Conservation (phyloP, 2,113 vertebrate species). For the Myotis brandtii region DNA sequence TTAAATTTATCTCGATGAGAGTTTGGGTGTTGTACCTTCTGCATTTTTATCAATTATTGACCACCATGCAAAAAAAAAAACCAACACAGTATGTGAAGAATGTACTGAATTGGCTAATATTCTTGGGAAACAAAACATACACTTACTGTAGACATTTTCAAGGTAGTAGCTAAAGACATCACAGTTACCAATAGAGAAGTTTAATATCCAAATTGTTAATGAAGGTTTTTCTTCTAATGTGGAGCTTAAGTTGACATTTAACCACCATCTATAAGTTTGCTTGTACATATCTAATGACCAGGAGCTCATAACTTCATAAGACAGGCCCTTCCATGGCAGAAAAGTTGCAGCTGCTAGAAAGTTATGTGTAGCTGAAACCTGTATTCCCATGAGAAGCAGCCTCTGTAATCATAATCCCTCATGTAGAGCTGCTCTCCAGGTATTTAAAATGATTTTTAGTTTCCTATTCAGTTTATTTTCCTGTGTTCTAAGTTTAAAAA, state of each 20-base stretch:
- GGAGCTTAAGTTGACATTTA: background rate
- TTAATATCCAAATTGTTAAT: background rate
- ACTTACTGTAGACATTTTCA: background rate
- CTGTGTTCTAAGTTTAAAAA: background rate
- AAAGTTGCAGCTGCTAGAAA: background rate
- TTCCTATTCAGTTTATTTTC: background rate
- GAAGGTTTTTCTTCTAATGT: background rate
- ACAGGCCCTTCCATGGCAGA: background rate
- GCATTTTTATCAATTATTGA: slow-evolving; percentile 40
- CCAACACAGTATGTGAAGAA: background rate
- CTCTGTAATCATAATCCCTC: background rate
- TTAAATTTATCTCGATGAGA: slow-evolving; percentile 32
- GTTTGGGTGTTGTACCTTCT: background rate
- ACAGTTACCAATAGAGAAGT: background rate
- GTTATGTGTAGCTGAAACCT: background rate
- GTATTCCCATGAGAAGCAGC: background rate
- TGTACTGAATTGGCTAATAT: background rate
- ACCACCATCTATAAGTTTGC: background rate
- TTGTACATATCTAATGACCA: background rate
- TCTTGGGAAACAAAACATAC: background rate
- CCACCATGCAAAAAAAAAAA: background rate
- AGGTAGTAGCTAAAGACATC: background rate
- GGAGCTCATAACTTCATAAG: background rate
- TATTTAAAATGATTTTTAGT: background rate
- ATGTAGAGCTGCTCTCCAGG: background rate